phyloP scores from a whole-genome alignment of 2,888 invertebrate species.

The Sussaba pulchella region DNA sequence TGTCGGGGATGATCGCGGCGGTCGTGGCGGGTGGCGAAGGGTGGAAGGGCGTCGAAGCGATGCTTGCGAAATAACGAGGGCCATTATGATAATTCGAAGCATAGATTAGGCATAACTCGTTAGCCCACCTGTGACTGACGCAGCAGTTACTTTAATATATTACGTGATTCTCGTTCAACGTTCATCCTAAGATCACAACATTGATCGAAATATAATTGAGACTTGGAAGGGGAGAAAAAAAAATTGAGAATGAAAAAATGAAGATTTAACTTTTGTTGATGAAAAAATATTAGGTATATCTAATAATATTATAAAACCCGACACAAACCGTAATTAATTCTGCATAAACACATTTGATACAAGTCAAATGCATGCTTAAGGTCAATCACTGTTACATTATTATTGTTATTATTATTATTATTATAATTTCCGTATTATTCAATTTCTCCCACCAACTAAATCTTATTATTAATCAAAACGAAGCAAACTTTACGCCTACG shows the following conservation, averaged over 20 bases:
- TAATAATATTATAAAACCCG: no score
- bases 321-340: no score
- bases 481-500: background rate
- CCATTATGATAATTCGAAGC: constrained; percentile 83
- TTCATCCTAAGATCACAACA: constrained; percentile 1
- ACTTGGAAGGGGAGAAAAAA: no score
- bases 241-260: no score
- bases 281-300: no score
- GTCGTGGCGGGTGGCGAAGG: background rate
- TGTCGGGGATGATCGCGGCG: constrained; percentile 7
- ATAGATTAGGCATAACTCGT: constrained; percentile 83
- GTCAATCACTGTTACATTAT: no score
- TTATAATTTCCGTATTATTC: no score
- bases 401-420: no score
- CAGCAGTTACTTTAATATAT: background rate
- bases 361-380: no score
- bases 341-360: no score
- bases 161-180: background rate
- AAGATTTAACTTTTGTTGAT: no score
- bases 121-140: constrained; percentile 79
- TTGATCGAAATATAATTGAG: constrained; percentile 33
- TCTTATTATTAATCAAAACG: constrained; percentile 1
- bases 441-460: no score
- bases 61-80: constrained; percentile 80
- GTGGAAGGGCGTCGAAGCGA: constrained; percentile 48